A percentile compares a stretch with the other conserved stretches of the same genome.
These are phyloP conservation scores for Nothoprocta perdicaria DNA, from an alignment of 2,113 vertebrate species.

Conservation along the genomic window DNA sequence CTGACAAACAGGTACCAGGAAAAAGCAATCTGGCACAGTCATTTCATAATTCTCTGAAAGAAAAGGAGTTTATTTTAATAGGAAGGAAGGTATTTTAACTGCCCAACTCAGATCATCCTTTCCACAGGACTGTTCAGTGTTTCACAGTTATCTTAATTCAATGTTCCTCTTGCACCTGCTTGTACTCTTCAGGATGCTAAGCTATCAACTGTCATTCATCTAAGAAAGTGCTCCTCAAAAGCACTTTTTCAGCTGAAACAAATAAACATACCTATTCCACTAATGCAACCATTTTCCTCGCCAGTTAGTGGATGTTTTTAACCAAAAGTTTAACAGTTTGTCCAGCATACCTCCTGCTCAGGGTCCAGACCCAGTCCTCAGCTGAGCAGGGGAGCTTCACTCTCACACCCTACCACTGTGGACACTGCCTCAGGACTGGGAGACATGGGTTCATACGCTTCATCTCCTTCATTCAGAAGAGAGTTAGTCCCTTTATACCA, in stretches of 20 bases:
- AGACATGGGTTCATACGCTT: neutral
- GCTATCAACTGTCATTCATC: neutral
- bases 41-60: neutral
- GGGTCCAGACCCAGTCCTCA: neutral
- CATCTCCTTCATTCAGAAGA: neutral
- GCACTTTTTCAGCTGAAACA: neutral
- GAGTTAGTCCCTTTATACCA: neutral
- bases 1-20: neutral
- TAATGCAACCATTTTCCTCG: neutral
- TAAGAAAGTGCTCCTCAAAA: neutral
- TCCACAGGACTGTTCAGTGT: neutral
- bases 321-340: neutral
- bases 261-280: neutral
- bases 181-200: neutral
- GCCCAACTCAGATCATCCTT: neutral
- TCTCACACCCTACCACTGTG: neutral
- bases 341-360: neutral
- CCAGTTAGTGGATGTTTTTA: neutral
- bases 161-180: neutral
- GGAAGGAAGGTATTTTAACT: neutral
- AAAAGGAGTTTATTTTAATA: neutral
- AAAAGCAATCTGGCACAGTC: neutral
- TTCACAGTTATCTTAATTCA: neutral
- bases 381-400: too few species aligned
- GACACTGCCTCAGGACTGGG: too few species aligned